These are phyloP conservation scores for Tetranychus piercei DNA, from an alignment of 2,888 invertebrate genomes.

Conservation along the genomic window DNA sequence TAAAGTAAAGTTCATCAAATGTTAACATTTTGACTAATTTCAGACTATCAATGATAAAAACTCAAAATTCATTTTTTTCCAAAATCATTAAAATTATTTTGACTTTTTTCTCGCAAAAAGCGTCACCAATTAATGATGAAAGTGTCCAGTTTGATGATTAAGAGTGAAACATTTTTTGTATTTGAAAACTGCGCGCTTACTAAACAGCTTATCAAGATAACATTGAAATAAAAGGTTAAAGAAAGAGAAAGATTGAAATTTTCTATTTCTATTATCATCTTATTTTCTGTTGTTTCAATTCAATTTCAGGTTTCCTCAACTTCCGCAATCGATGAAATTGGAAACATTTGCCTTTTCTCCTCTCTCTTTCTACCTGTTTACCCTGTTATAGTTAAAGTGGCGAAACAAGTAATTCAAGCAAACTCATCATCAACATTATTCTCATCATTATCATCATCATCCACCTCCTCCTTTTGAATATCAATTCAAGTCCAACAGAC, in stretches of 20 bases:
- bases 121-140: too few relatives aligned
- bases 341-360: neutral
- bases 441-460: neutral
- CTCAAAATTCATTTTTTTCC: too few relatives aligned
- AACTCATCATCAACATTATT: neutral
- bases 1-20: too few relatives aligned
- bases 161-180: too few relatives aligned
- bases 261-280: neutral
- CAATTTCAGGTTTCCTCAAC: neutral
- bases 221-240: too few relatives aligned
- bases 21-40: too few relatives aligned
- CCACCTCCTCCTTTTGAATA: neutral
- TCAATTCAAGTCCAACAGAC: neutral
- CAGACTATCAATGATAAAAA: too few relatives aligned
- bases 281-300: neutral
- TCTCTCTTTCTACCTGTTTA: neutral
- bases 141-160: too few relatives aligned
- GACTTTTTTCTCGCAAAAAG: too few relatives aligned
- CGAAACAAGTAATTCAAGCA: neutral
- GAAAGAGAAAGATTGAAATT: neutral
- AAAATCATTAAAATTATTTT: too few relatives aligned
- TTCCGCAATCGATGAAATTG: neutral
- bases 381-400: neutral
- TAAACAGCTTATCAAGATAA: too few relatives aligned
- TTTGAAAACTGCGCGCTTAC: too few relatives aligned